Percentiles rank a stretch among this genome's conserved stretches.
These are phyloP conservation scores for Platichthys stellatus DNA, from an alignment of 2,113 vertebrate species.

Conservation along the genomic window DNA sequence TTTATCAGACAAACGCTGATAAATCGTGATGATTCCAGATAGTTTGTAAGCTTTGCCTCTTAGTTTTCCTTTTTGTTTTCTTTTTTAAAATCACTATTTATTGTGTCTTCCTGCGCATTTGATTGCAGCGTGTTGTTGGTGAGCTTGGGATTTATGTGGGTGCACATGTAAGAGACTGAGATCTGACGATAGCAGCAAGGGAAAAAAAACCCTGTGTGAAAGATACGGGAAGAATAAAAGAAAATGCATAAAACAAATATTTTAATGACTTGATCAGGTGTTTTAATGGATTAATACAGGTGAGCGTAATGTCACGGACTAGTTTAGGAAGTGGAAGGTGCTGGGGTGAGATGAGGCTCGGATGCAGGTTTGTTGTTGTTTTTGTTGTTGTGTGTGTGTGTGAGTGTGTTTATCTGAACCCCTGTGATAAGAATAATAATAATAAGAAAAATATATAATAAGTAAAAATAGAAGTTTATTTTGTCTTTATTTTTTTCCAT, in stretches of 20 bases:
- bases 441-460: not conserved
- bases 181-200: constrained; percentile 14
- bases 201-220: not conserved
- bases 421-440: no score
- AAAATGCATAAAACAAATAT: not conserved
- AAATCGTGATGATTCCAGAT: not conserved
- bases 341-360: constrained; percentile 46
- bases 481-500: not conserved
- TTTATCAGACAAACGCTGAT: constrained; percentile 8
- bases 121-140: not conserved
- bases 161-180: constrained; percentile 8
- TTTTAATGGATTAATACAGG: not conserved
- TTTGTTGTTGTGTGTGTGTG: not conserved
- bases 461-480: not conserved
- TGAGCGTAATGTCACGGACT: not conserved
- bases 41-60: not conserved
- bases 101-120: constrained; percentile 21
- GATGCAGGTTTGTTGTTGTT: constrained; percentile 30
- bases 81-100: constrained; percentile 5
- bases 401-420: not conserved
- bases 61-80: not conserved
- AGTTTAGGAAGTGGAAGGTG: not conserved
- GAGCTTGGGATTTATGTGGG: not conserved
- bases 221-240: not conserved
- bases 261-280: not conserved